phyloP scores from a whole-genome alignment of 2,113 vertebrate species.

The Vireo altiloquus region DNA sequence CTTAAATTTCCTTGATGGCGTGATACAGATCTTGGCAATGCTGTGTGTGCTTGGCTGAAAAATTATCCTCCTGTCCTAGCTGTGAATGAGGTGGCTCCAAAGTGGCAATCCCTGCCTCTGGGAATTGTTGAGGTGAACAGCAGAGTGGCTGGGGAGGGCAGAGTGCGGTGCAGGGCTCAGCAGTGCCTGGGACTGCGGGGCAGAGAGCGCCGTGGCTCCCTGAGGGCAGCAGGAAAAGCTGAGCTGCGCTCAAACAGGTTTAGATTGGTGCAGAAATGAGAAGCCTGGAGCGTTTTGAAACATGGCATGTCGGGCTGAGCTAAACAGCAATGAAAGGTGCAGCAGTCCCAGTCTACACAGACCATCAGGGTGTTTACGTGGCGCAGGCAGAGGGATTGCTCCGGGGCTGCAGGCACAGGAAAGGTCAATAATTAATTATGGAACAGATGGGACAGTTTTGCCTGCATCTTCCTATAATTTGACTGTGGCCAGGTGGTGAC shows the following conservation, averaged over 20 bases:
- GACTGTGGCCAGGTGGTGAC: slow-evolving; percentile 10
- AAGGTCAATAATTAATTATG: slow-evolving; percentile 52
- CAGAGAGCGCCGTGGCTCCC: not conserved
- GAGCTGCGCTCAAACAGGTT: not conserved
- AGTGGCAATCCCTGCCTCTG: not conserved
- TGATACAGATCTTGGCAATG: not conserved
- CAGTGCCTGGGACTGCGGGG: fast-evolving
- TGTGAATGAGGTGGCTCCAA: not conserved
- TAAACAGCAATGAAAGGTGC: slow-evolving; percentile 17
- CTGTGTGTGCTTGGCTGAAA: not conserved
- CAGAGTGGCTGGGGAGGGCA: not conserved
- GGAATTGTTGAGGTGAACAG: not conserved
- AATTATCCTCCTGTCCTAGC: not conserved
- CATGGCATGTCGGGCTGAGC: not conserved
- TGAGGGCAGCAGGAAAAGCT: not conserved
- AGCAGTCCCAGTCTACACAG: not conserved
- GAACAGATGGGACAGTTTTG: slow-evolving; percentile 33
- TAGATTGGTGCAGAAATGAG: not conserved
- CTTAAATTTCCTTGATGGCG: not conserved
- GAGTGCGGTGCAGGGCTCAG: not conserved
- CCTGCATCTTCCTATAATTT: slow-evolving; percentile 5
- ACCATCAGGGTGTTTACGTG: not conserved
- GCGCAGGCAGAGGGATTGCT: slow-evolving; percentile 15
- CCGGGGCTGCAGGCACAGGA: not conserved
- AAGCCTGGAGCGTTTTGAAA: not conserved